Evolutionary conservation across 2,888 invertebrate genomes (phyloP), one percentile per base, ranked within the genome.

Genomic region (Tipula lateralis): DNA sequence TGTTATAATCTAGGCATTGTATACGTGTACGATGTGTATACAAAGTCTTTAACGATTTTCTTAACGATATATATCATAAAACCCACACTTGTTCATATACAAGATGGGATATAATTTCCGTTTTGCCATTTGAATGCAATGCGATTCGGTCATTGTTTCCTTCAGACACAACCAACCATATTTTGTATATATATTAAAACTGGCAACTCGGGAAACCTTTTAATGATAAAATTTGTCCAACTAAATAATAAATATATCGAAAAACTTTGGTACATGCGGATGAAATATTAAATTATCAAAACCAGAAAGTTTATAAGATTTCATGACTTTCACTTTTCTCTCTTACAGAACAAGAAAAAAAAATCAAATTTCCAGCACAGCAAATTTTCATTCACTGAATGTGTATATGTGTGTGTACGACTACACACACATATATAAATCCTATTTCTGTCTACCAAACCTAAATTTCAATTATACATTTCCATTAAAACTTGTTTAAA

Each of bases 271-370:
- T 66, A 9, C 7, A 66, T n/a, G 66, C 66, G 66, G 9, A 66
- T 66, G 24, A 66, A 66, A 66, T 24, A 66, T 66, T 66, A 66
- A 66, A 66, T 66, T 66, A 66, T 66, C 66, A 24, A 66, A 66
- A 66, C 66, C 66, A 66, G 24, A 66, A 66, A 66, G 19, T 66
- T 66, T 66, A 66, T 66, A 66, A 66, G 66, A 66, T 24, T 66
- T 24, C 66, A 66, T 66, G 66, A 66, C 66, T 66, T 24, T 66
- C 66, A 24, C 3, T 66, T 66, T 66, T 66, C 9, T n/a, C 24
- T 66, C 16, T 5, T 13, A n/a, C n/a, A n/a, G n/a, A n/a, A n/a
- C n/a, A n/a, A n/a, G n/a, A n/a, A n/a, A n/a, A n/a, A 39, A 39
- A 39, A 39, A 39, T 1, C n/a, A 44, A 44, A 44, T 7, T 12